These are phyloP conservation scores for Sipha maydis DNA, from an alignment of 2,888 invertebrate species.

Conservation along the genomic window DNA sequence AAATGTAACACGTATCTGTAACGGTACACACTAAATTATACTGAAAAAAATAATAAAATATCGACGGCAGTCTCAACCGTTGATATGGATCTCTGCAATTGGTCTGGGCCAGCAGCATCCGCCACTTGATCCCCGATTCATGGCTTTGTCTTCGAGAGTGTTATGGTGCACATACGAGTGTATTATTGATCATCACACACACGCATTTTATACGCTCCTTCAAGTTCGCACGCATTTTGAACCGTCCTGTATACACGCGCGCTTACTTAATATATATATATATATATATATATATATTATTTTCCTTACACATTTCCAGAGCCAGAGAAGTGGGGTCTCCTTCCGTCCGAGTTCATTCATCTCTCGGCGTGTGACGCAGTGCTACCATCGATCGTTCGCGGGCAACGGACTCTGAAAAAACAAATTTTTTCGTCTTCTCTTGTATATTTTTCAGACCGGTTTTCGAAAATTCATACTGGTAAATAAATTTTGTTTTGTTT, in stretches of 20 bases:
- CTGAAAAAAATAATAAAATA: no score
- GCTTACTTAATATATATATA: no score
- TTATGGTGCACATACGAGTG: no score
- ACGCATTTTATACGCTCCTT: not conserved
- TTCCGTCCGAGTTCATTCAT: conserved; percentile 56
- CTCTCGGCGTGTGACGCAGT: conserved; percentile 36
- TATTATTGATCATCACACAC: not conserved
- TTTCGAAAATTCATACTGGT: conserved; percentile 28
- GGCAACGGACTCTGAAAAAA: conserved; percentile 44
- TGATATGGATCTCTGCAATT: no score
- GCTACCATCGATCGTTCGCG: conserved; percentile 33
- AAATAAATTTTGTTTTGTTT: not conserved
- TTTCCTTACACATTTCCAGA: conserved; percentile 3
- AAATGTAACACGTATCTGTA: no score
- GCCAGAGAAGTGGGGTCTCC: not conserved
- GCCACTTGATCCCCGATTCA: no score
- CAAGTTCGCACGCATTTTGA: not conserved
- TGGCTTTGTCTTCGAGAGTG: no score
- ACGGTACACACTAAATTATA: no score
- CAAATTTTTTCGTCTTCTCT: conserved; percentile 15
- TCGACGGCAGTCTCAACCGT: no score
- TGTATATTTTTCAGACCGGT: conserved; percentile 21
- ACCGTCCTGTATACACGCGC: not conserved
- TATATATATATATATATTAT: no score
- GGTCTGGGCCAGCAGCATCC: no score